Conservation (phyloP, 1,140 invertebrate genomes). For the Drosophila orena region DNA sequence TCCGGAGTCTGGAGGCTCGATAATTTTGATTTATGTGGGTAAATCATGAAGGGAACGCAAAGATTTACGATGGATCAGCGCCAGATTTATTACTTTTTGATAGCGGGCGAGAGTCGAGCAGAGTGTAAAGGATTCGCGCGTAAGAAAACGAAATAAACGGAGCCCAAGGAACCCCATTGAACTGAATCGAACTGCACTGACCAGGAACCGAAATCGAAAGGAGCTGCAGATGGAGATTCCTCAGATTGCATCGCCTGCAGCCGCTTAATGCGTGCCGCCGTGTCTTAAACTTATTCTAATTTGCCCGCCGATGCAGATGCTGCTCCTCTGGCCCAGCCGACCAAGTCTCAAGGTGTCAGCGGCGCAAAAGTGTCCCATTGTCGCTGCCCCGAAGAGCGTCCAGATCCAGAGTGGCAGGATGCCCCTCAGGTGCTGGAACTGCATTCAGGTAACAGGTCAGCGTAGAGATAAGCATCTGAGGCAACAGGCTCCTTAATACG, state of each 20-base stretch:
- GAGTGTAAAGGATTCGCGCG: slow-evolving; percentile 47
- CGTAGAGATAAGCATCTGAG: slow-evolving; percentile 39
- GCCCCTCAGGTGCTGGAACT: not conserved
- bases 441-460: slow-evolving; percentile 31
- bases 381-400: slow-evolving; percentile 17
- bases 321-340: not conserved
- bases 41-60: slow-evolving; percentile 84
- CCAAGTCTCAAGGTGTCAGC: slow-evolving; percentile 56
- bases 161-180: not conserved
- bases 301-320: slow-evolving; percentile 45
- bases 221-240: slow-evolving; percentile 5
- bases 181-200: not conserved
- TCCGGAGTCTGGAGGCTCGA: slow-evolving; percentile 59
- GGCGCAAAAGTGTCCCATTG: slow-evolving; percentile 53
- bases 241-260: slow-evolving; percentile 28
- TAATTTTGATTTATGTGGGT: slow-evolving; percentile 85
- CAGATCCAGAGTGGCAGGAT: slow-evolving; percentile 24
- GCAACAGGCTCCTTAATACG: slow-evolving; percentile 10
- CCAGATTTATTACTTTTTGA: slow-evolving; percentile 85
- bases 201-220: slow-evolving; percentile 31
- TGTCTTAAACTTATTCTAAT: slow-evolving; percentile 81
- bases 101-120: slow-evolving; percentile 55
- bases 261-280: slow-evolving; percentile 75
- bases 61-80: slow-evolving; percentile 84
- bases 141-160: not conserved